Base-by-base conservation (phyloP, 2,888 invertebrate species). In the Macrophya annulata region DNA sequence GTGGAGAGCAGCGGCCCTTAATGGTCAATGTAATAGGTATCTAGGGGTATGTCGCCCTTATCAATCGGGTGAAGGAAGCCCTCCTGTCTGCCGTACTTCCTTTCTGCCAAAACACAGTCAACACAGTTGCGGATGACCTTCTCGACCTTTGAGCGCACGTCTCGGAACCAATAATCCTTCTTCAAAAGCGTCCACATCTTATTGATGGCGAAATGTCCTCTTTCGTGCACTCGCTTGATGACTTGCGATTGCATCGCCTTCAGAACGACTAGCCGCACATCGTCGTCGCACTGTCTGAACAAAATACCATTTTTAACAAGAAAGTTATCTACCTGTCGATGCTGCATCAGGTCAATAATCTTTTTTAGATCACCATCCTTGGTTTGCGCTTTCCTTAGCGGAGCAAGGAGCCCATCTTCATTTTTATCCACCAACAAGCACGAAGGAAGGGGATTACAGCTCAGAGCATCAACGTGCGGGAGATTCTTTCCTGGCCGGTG, bases 21-120 rank as follows among this genome's bases (percentile, higher is more conserved):
- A 77, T 92, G 93, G 74, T 93, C 93, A 5, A 91, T 76, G 65
- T 92, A 91, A 15, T 89, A 90, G 0, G 91, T 92, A 17, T 89
- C 81, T 4, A 92, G 74, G 4, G 92, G 92, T 2, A 77, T 74
- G 3, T 87, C 89, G 15, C 87, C 90, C 71, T 93, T 93, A 15
- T 90, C 88, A 3, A 93, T 90, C 0, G 89, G 87, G 71, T 90
- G 84, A 40, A 93, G 86, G 5, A 88, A 89, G 21, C 92, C 91
- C 87, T 92, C 91, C 45, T 89, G 87, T 83, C 91, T 92, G 0
- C 91, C 93, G 1, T 68, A 85, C 74, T 92, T 87, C 76, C 84
- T 79, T 17, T 88, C 85, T 9, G 86, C 87, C 51, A 88, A 76
- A 72, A 89, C 87, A 68, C 89, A 89, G 12, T 55, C 51, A 4